A percentile compares a stretch with the other conserved stretches of the same genome.
phyloP scores from a whole-genome alignment of 2,113 vertebrate species.

The Sinocyclocheilus anophthalmus region DNA sequence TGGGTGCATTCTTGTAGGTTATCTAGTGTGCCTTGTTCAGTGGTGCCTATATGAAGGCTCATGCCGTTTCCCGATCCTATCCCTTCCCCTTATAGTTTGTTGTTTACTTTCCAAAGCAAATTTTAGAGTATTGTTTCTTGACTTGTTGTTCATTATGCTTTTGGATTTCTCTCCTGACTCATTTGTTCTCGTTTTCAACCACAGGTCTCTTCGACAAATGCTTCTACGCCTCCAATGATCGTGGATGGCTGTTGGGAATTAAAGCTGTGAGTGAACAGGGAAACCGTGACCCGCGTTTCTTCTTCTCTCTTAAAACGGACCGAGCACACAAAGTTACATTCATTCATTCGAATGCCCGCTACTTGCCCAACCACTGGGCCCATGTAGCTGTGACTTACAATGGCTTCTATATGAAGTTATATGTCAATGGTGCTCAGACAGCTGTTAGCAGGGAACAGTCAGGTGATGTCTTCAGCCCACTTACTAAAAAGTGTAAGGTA shows the following conservation, averaged over 20 bases:
- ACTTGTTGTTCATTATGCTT: no score
- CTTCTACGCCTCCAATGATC: slow-evolving; percentile 95
- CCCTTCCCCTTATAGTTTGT: not conserved
- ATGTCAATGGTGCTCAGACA: slow-evolving; percentile 93
- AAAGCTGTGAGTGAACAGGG: slow-evolving; percentile 90
- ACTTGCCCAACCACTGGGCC: slow-evolving; percentile 90
- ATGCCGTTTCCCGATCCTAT: not conserved
- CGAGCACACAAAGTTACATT: slow-evolving; percentile 93
- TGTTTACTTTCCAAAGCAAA: not conserved
- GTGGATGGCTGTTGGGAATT: slow-evolving; percentile 97
- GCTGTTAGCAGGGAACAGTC: slow-evolving; percentile 91
- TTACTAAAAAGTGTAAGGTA: slow-evolving; percentile 92
- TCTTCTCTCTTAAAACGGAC: slow-evolving; percentile 98
- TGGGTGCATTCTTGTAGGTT: not conserved
- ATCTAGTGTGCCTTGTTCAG: not conserved
- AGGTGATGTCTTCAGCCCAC: slow-evolving; percentile 90
- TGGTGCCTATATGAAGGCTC: not conserved
- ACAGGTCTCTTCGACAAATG: slow-evolving; percentile 98
- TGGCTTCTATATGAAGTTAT: slow-evolving; percentile 90
- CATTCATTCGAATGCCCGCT: slow-evolving; percentile 86
- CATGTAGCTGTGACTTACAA: slow-evolving; percentile 91
- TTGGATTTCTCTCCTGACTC: not conserved
- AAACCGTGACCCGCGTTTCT: slow-evolving; percentile 93
- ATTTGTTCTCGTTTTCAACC: slow-evolving; percentile 62
- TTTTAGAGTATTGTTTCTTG: not conserved